Evolutionary conservation across 2,113 vertebrate genomes (phyloP).

Genomic region (Platanista minor): DNA sequence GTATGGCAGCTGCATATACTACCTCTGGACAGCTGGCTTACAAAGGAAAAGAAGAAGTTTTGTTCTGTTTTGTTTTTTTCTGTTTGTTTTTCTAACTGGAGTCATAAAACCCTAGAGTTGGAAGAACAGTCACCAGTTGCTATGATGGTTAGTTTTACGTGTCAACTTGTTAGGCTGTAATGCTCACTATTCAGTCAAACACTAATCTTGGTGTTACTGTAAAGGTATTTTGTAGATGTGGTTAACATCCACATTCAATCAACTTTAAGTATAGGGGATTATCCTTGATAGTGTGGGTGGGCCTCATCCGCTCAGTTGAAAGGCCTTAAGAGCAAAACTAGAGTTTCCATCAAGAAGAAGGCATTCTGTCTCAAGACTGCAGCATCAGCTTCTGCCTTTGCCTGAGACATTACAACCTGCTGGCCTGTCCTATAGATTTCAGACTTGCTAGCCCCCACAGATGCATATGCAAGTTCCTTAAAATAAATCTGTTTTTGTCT

Average conservation of each 20-base stretch:
- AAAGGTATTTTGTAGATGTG: background rate
- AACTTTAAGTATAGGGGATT: background rate
- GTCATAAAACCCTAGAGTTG: background rate
- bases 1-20: background rate
- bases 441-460: background rate
- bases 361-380: background rate
- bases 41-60: background rate
- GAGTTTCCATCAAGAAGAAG: background rate
- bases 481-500: background rate
- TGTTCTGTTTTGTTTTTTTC: background rate
- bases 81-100: background rate
- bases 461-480: background rate
- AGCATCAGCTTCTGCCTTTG: background rate
- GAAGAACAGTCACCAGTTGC: background rate
- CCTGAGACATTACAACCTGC: background rate
- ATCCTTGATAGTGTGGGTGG: background rate
- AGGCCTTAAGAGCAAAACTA: background rate
- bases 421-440: background rate
- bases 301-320: background rate
- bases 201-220: background rate
- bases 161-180: background rate
- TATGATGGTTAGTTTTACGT: background rate
- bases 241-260: background rate
- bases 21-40: background rate
- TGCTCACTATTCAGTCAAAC: background rate